A percentile compares a stretch with the other conserved stretches of the same genome.
Evolutionary conservation across 2,797 vertebrate species (phyloP).

Genomic region (Scyliorhinus canicula): DNA sequence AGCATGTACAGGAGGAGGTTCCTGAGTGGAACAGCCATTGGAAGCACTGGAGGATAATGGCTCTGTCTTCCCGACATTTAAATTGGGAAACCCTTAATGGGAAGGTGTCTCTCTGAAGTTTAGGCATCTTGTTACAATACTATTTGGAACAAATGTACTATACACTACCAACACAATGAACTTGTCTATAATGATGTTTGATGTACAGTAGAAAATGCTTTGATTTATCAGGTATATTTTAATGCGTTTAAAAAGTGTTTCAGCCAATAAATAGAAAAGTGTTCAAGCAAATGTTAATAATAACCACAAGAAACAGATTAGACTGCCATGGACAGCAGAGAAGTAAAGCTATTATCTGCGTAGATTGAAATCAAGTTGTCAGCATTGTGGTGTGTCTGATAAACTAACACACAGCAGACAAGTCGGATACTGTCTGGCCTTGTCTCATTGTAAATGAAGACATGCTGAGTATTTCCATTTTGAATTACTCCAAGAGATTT

Average conservation of each 20-base stretch:
- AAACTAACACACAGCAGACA: conserved; percentile 25
- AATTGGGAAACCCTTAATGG: not conserved
- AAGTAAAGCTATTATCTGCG: not conserved
- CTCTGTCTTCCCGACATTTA: not conserved
- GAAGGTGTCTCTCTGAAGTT: not conserved
- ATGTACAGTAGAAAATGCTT: not conserved
- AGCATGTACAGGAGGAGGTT: too few relatives aligned
- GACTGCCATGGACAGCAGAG: not conserved
- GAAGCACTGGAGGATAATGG: not conserved
- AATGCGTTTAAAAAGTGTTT: not conserved
- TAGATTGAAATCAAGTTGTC: conserved; percentile 30
- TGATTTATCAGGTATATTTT: not conserved
- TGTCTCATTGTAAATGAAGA: not conserved
- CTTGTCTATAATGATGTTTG: not conserved
- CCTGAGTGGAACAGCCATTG: too few relatives aligned
- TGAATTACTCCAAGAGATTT: not conserved
- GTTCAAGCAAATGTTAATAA: not conserved
- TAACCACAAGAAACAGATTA: not conserved
- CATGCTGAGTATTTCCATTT: not conserved
- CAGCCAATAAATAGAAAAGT: not conserved
- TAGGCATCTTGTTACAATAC: not conserved
- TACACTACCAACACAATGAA: not conserved
- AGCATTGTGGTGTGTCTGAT: conserved; percentile 20
- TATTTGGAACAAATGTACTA: not conserved
- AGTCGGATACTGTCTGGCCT: not conserved